Percentiles rank a stretch among this genome's conserved stretches.
Evolutionary conservation across 2,888 invertebrate genomes (phyloP).

Genomic region (Abscondita cerata): DNA sequence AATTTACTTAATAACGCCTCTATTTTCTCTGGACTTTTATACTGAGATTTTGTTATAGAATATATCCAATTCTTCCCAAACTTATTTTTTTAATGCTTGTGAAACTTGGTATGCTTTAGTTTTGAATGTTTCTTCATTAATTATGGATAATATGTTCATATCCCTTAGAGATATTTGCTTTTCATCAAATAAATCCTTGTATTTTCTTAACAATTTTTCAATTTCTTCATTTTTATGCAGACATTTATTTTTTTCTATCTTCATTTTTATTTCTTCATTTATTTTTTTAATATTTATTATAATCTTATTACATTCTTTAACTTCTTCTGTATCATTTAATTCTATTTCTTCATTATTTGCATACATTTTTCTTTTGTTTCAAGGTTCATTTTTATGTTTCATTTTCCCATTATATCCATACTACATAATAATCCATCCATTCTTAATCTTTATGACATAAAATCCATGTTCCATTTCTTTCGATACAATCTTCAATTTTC

Average conservation of each 20-base stretch:
- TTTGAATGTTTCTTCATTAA: no score
- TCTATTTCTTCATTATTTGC: neutral
- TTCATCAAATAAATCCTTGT: no score
- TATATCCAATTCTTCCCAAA: no score
- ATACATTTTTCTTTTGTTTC: neutral
- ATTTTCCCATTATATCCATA: neutral
- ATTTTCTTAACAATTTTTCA: no score
- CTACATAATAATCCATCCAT: neutral
- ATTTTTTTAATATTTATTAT: neutral
- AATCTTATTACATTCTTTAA: neutral
- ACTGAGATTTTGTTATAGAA: no score
- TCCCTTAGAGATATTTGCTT: no score
- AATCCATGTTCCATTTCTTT: neutral
- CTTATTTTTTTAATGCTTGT: no score
- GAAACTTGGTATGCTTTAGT: no score
- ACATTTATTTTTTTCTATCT: neutral
- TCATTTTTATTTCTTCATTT: neutral
- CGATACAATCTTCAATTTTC: neutral
- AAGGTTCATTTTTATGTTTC: neutral
- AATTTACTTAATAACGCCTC: neutral
- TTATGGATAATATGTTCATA: no score
- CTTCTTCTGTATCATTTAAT: neutral
- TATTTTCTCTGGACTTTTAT: slow-evolving; percentile 12
- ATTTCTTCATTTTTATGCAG: no score
- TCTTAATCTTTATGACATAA: neutral